Conservation (phyloP, 2,113 vertebrate genomes). For the Arothron firmamentum region DNA sequence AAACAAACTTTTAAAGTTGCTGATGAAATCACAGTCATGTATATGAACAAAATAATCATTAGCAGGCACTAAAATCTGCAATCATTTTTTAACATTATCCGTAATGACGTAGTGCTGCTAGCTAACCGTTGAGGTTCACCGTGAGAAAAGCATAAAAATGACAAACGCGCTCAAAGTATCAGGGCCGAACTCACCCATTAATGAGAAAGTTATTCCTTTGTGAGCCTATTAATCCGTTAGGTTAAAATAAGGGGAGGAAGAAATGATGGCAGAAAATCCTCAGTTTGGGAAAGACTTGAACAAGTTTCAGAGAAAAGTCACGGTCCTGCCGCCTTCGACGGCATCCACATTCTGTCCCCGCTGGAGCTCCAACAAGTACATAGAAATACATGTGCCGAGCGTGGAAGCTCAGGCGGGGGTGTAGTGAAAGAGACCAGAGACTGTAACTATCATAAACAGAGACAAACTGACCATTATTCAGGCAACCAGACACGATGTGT, state of each 20-base stretch:
- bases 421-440: too few relatives aligned
- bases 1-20: background rate
- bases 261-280: constrained; percentile 17
- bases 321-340: constrained; percentile 13
- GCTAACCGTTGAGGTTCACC: constrained; percentile 14
- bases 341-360: constrained; percentile 45
- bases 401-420: background rate
- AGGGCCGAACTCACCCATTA: constrained; percentile 53
- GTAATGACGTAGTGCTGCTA: background rate
- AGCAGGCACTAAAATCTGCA: fast-evolving
- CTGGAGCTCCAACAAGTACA: constrained; percentile 30
- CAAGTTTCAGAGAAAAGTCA: constrained; percentile 18
- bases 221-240: too few relatives aligned
- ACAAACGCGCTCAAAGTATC: background rate
- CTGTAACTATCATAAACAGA: too few relatives aligned
- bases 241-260: background rate
- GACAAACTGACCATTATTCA: too few relatives aligned
- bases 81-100: background rate
- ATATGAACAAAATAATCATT: background rate
- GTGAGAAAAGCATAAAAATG: background rate
- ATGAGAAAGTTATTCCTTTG: constrained; percentile 36
- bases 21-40: fast-evolving
- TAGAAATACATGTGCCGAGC: constrained; percentile 67
- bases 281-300: constrained; percentile 21
- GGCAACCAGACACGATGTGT: background rate